Conservation (phyloP, 2,888 invertebrate genomes). For the Mimumesa dahlbomi region DNA sequence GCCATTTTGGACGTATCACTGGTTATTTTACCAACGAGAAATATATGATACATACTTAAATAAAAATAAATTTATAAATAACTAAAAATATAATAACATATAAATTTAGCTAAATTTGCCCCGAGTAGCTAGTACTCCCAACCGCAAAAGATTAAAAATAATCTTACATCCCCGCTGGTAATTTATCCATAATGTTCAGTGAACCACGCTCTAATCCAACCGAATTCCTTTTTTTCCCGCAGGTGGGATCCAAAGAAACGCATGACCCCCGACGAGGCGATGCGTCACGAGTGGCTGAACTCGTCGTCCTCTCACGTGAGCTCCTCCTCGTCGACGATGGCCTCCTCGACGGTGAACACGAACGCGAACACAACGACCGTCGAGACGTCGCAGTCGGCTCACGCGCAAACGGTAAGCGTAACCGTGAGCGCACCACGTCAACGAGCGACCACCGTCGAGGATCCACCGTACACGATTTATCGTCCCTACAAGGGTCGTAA, state of each 20-base stretch:
- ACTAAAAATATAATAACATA: too few species aligned
- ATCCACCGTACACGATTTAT: constrained; percentile 77
- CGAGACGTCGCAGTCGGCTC: constrained; percentile 65
- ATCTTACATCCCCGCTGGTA: too few species aligned
- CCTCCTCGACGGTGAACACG: constrained; percentile 65
- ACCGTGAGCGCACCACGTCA: constrained; percentile 78
- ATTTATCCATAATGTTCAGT: too few species aligned
- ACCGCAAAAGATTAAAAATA: too few species aligned
- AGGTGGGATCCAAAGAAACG: constrained; percentile 96
- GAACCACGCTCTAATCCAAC: neutral
- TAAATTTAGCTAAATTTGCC: too few species aligned
- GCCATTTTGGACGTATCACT: too few species aligned
- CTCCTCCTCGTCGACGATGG: constrained; percentile 65
- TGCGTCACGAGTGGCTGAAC: constrained; percentile 92
- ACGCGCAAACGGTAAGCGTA: constrained; percentile 71
- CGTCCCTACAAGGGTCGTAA: constrained; percentile 79
- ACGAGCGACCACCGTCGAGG: constrained; percentile 82
- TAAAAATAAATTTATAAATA: too few species aligned
- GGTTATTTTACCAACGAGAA: too few species aligned
- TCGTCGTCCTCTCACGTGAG: constrained; percentile 79
- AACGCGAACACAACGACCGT: constrained; percentile 53
- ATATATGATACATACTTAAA: too few species aligned
- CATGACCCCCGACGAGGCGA: constrained; percentile 95
- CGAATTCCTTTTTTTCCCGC: constrained; percentile 45
- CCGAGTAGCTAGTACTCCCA: too few species aligned